These are phyloP conservation scores for Euzetes globulus DNA, from an alignment of 2,888 invertebrate species.

Conservation along the genomic window DNA sequence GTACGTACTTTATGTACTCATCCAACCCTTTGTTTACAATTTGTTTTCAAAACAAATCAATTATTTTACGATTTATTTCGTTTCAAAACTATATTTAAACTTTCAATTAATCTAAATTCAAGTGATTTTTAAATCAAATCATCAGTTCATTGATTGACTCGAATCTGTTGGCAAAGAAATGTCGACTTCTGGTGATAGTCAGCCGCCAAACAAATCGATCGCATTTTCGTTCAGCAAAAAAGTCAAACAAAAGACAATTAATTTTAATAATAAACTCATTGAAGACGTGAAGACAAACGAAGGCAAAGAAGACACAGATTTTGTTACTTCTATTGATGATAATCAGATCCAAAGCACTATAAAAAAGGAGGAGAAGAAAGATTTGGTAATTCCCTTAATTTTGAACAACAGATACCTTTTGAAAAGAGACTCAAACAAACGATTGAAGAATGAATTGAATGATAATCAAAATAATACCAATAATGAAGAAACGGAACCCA, in stretches of 20 bases:
- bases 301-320: conserved; percentile 30
- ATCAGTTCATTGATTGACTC: background rate
- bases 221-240: conserved; percentile 5
- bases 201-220: background rate
- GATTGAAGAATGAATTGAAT: background rate
- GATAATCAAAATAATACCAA: conserved; percentile 35
- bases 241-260: conserved; percentile 14
- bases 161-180: background rate
- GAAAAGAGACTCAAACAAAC: background rate
- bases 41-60: no score
- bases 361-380: conserved; percentile 40
- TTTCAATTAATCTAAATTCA: background rate
- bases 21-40: no score
- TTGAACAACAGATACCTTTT: conserved; percentile 47
- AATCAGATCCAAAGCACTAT: conserved; percentile 38
- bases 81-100: no score
- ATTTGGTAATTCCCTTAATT: conserved; percentile 49
- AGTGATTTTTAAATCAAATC: background rate
- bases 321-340: conserved; percentile 36
- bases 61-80: no score
- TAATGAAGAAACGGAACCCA: conserved; percentile 34
- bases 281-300: background rate
- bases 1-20: no score
- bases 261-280: background rate
- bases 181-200: background rate